A percentile compares a stretch with the other conserved stretches of the same genome.
These are phyloP conservation scores for Speoplatyrhinus poulsoni DNA, from an alignment of 2,113 vertebrate genomes.

Conservation along the genomic window DNA sequence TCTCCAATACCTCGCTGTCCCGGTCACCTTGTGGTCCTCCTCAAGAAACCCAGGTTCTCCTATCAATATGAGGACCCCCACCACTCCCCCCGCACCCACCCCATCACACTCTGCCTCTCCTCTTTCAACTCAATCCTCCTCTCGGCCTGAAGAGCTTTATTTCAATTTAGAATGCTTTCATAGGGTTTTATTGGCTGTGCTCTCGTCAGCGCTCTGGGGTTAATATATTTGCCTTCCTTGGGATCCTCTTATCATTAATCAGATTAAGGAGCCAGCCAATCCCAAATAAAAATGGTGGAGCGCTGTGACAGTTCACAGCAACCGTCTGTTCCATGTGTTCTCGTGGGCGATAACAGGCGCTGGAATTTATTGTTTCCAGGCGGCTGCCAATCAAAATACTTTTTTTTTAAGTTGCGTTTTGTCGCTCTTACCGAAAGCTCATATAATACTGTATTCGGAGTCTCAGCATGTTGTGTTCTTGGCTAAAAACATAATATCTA, in stretches of 20 bases:
- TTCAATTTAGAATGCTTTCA: conserved; percentile 38
- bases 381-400: neutral
- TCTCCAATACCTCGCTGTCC: neutral
- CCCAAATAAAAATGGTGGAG: conserved; percentile 4
- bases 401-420: no score
- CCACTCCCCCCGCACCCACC: neutral
- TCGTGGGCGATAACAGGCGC: neutral
- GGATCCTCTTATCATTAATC: conserved; percentile 38
- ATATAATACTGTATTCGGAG: no score
- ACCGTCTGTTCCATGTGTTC: neutral
- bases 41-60: conserved; percentile 32
- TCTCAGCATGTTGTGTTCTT: no score
- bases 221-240: conserved; percentile 41
- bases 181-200: conserved; percentile 48
- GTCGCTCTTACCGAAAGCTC: no score
- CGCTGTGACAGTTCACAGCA: neutral
- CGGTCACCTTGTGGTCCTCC: neutral
- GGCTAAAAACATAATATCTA: no score
- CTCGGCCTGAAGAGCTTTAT: conserved; percentile 40
- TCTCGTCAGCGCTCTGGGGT: conserved; percentile 26
- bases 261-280: conserved; percentile 22
- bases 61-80: conserved; percentile 50
- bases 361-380: neutral
- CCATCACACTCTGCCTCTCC: neutral
- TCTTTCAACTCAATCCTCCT: conserved; percentile 39